A percentile compares a stretch with the other conserved stretches of the same genome.
Evolutionary conservation across 2,888 invertebrate genomes (phyloP).

Genomic region (Eledona agricola): DNA sequence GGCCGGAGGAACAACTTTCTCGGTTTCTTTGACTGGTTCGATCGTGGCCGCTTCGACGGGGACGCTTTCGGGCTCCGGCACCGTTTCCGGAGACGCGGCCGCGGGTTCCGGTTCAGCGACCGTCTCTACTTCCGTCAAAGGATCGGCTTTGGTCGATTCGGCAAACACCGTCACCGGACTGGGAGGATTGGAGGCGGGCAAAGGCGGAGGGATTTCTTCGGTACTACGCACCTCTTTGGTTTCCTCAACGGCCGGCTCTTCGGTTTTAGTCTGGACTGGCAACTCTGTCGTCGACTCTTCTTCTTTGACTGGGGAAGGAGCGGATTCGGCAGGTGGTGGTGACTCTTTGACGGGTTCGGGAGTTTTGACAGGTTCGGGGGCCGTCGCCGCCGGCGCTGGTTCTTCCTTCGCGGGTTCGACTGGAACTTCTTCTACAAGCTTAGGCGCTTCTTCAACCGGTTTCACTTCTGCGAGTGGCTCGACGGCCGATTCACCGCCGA

Average conservation of each 20-base stretch:
- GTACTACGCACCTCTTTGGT: conserved; percentile 67
- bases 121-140: conserved; percentile 9
- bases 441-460: no score
- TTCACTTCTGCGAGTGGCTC: conserved; percentile 12
- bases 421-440: no score
- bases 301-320: conserved; percentile 45
- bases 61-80: not conserved
- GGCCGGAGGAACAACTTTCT: conserved; percentile 2
- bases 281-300: conserved; percentile 47
- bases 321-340: conserved; percentile 44
- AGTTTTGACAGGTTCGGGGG: conserved; percentile 37
- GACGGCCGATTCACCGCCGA: conserved; percentile 9
- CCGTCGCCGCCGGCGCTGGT: conserved; percentile 6
- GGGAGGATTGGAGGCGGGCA: conserved; percentile 78
- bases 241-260: conserved; percentile 50
- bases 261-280: conserved; percentile 42
- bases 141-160: conserved; percentile 71
- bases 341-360: conserved; percentile 31
- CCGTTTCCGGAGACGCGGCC: conserved; percentile 3
- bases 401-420: conserved; percentile 40
- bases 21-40: conserved; percentile 7
- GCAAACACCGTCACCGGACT: conserved; percentile 80
- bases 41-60: conserved; percentile 1
- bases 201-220: conserved; percentile 75
- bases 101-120: conserved; percentile 4